Percentiles rank a stretch among this genome's conserved stretches.
Evolutionary conservation across 2,113 vertebrate genomes (phyloP).

Genomic region (Gobiocypris rarus): DNA sequence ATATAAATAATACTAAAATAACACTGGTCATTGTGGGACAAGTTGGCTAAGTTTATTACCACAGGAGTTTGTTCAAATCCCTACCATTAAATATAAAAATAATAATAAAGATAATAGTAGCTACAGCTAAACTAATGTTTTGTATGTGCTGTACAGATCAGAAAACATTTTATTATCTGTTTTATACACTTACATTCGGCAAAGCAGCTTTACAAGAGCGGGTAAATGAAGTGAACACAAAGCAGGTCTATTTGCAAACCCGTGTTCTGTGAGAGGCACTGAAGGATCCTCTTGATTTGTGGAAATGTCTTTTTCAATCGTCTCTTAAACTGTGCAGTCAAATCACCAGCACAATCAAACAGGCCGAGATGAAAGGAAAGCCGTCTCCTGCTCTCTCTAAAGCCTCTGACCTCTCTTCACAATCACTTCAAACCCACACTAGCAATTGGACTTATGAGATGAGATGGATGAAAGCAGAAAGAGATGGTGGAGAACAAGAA

Average conservation of each 20-base stretch:
- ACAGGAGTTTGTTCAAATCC: neutral
- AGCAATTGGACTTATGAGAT: neutral
- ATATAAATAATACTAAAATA: neutral
- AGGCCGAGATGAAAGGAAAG: slow-evolving; percentile 21
- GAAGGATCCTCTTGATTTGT: neutral
- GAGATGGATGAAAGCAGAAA: neutral
- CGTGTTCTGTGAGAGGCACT: neutral
- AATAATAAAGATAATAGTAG: neutral
- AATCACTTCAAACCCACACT: neutral
- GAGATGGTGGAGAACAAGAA: neutral
- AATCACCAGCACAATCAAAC: slow-evolving; percentile 15
- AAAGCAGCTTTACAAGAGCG: neutral
- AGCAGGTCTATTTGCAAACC: neutral
- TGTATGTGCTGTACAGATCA: neutral
- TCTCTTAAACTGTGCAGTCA: neutral
- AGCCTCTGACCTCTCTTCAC: slow-evolving; percentile 5
- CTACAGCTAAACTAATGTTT: neutral
- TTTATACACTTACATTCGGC: neutral
- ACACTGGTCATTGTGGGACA: neutral
- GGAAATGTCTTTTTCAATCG: neutral
- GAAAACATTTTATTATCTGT: neutral
- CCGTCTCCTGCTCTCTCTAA: neutral
- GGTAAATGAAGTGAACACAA: neutral
- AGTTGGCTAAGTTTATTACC: neutral
- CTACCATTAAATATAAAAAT: neutral